phyloP scores from a whole-genome alignment of 2,888 invertebrate species.

The Dorcus hopei region DNA sequence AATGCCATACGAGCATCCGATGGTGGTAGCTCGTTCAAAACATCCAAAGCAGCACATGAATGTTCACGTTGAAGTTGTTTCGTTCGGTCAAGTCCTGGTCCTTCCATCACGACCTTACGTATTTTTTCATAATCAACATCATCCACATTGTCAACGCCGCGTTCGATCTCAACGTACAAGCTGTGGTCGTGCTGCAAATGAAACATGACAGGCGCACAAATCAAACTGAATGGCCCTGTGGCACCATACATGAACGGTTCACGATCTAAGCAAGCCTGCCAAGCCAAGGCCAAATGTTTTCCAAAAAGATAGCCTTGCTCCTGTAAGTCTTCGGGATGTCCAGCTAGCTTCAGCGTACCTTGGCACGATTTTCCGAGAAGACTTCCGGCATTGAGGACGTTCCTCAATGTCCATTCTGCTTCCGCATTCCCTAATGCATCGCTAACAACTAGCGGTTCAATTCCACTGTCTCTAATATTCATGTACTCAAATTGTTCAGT shows the following conservation, averaged over 20 bases:
- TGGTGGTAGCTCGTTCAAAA: slow-evolving; percentile 71
- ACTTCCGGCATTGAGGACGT: slow-evolving; percentile 73
- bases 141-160: slow-evolving; percentile 62
- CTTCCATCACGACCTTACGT: slow-evolving; percentile 46
- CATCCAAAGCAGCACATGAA: slow-evolving; percentile 70
- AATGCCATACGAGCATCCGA: slow-evolving; percentile 83
- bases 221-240: slow-evolving; percentile 62
- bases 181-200: slow-evolving; percentile 71
- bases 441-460: slow-evolving; percentile 22
- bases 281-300: slow-evolving; percentile 52
- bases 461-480: slow-evolving; percentile 34
- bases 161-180: slow-evolving; percentile 67
- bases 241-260: slow-evolving; percentile 60
- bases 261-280: slow-evolving; percentile 75
- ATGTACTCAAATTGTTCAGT: slow-evolving; percentile 33
- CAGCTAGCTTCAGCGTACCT: slow-evolving; percentile 80
- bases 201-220: slow-evolving; percentile 80
- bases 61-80: slow-evolving; percentile 73
- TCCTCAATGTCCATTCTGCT: slow-evolving; percentile 77
- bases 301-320: slow-evolving; percentile 84
- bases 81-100: slow-evolving; percentile 72
- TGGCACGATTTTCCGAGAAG: slow-evolving; percentile 82
- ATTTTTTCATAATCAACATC: slow-evolving; percentile 64
- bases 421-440: slow-evolving; percentile 59
- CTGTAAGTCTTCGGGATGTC: slow-evolving; percentile 73